phyloP scores from a whole-genome alignment of 2,888 invertebrate genomes.

The Aleiodes leptofemur region DNA sequence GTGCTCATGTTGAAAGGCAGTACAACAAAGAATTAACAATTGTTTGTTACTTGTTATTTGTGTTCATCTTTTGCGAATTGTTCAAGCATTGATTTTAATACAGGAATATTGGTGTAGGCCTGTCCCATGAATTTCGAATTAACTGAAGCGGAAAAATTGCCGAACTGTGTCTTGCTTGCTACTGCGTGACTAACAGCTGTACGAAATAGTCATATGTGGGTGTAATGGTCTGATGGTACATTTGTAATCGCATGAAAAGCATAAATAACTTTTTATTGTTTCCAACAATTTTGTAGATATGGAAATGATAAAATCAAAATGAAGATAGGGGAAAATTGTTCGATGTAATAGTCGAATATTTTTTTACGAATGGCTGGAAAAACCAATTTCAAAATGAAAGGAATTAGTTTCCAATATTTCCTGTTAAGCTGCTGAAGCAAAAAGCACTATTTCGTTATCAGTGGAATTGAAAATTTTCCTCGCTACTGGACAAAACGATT shows the following conservation, averaged over 20 bases:
- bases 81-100: neutral
- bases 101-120: neutral
- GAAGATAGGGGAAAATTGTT: neutral
- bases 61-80: neutral
- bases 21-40: neutral
- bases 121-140: constrained; percentile 15
- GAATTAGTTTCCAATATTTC: too few relatives aligned
- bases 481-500: too few relatives aligned
- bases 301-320: neutral
- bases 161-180: constrained; percentile 15
- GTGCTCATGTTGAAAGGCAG: neutral
- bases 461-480: too few relatives aligned
- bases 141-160: constrained; percentile 21
- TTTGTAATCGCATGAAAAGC: too few relatives aligned
- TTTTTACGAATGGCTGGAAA: neutral
- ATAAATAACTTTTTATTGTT: too few relatives aligned
- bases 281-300: neutral
- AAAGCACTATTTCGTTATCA: too few relatives aligned
- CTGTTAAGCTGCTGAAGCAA: too few relatives aligned
- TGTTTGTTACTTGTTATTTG: neutral
- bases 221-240: too few relatives aligned
- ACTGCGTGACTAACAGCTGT: constrained; percentile 17
- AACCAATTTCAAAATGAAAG: too few relatives aligned
- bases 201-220: too few relatives aligned
- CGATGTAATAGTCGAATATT: neutral